Conservation (phyloP, 2,113 vertebrate species). For the Argyrosomus japonicus region DNA sequence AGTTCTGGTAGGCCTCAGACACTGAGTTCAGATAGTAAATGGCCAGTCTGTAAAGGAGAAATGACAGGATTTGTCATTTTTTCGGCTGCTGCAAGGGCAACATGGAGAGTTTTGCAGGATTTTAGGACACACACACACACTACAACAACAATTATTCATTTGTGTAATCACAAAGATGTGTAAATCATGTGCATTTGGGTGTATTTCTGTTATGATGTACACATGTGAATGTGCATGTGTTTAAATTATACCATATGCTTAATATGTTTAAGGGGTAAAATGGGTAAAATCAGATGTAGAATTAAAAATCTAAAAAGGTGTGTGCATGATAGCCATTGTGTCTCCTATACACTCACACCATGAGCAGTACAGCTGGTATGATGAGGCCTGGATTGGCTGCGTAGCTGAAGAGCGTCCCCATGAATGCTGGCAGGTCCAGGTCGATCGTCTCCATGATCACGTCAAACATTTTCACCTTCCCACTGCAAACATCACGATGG, state of each 20-base stretch:
- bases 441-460: slow-evolving; percentile 96
- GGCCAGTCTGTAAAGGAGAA: slow-evolving; percentile 86
- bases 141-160: background rate
- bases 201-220: background rate
- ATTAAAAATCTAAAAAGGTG: background rate
- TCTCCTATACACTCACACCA: slow-evolving; percentile 90
- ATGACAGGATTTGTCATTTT: background rate
- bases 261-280: too few species aligned
- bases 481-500: slow-evolving; percentile 80
- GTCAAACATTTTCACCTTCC: slow-evolving; percentile 94
- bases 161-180: background rate
- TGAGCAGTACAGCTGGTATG: slow-evolving; percentile 95
- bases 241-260: too few species aligned
- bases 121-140: background rate
- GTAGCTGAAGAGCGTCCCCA: slow-evolving; percentile 94
- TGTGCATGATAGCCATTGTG: background rate
- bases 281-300: background rate
- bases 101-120: background rate
- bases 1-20: slow-evolving; percentile 90
- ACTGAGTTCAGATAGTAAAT: slow-evolving; percentile 97
- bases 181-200: background rate
- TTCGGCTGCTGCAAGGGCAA: background rate
- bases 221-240: background rate
- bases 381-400: slow-evolving; percentile 96
- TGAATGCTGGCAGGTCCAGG: slow-evolving; percentile 92